Percentiles rank a stretch among this genome's conserved stretches.
These are phyloP conservation scores for Papilio glaucus DNA, from an alignment of 1,140 invertebrate species.

Conservation along the genomic window DNA sequence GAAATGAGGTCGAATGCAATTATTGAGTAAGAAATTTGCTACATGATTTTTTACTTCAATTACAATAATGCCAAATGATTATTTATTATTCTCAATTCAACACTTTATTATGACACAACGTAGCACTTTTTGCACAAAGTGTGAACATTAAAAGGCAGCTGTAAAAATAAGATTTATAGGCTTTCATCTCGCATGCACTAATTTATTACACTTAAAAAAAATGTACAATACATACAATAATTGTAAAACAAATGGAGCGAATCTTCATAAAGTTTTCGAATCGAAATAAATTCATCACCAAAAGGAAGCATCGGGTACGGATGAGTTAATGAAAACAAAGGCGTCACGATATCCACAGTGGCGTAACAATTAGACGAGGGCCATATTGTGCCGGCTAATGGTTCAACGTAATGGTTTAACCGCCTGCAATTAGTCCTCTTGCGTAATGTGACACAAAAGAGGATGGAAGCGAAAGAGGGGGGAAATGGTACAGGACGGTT, in stretches of 20 bases:
- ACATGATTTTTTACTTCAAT: not conserved
- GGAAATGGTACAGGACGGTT: not conserved
- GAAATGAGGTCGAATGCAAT: conserved; percentile 5
- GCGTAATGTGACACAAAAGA: conserved; percentile 34
- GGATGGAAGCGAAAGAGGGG: not conserved
- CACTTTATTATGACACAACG: not conserved
- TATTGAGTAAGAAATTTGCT: conserved; percentile 26
- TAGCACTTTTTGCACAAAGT: not conserved
- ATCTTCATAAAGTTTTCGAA: conserved; percentile 16
- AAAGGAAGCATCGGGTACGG: not conserved
- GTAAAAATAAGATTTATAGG: too few relatives aligned
- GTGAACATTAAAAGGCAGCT: too few relatives aligned
- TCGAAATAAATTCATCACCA: conserved; percentile 17
- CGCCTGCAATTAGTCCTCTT: conserved; percentile 47
- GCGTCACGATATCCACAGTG: conserved; percentile 48
- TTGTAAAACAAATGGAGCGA: not conserved
- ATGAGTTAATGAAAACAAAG: conserved; percentile 49
- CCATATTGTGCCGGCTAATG: conserved; percentile 49
- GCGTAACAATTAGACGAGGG: conserved; percentile 47
- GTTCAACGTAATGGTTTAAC: conserved; percentile 54
- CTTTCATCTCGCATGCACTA: too few relatives aligned
- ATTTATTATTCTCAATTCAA: not conserved
- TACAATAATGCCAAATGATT: conserved; percentile 29
- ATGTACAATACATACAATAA: too few relatives aligned
- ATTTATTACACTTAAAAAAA: too few relatives aligned